Conservation (phyloP, 2,888 invertebrate genomes). For the Morpho deidamia region DNA sequence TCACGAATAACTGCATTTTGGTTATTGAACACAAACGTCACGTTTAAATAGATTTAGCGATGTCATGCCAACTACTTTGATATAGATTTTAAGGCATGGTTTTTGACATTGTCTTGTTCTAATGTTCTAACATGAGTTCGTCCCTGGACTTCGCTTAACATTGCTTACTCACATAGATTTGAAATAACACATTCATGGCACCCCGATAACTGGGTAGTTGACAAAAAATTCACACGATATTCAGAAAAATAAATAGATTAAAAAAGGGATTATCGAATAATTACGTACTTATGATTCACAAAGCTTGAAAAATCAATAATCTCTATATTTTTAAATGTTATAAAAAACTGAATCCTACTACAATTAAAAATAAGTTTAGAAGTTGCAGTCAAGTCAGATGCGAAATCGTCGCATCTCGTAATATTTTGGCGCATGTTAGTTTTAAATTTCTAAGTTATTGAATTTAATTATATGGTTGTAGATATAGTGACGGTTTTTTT, state of each 20-base stretch:
- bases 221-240: not conserved
- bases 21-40: constrained; percentile 9
- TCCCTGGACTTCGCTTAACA: constrained; percentile 39
- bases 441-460: too few relatives aligned
- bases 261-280: too few relatives aligned
- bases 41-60: constrained; percentile 36
- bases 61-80: constrained; percentile 64
- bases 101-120: constrained; percentile 49
- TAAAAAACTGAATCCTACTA: too few relatives aligned
- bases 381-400: too few relatives aligned
- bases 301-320: too few relatives aligned
- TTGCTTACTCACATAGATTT: constrained; percentile 44
- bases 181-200: constrained; percentile 27
- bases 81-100: constrained; percentile 59
- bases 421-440: too few relatives aligned
- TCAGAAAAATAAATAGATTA: not conserved
- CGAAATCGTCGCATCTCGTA: too few relatives aligned
- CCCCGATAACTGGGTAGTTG: constrained; percentile 20
- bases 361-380: too few relatives aligned
- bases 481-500: too few relatives aligned
- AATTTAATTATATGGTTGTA: too few relatives aligned
- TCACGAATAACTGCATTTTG: constrained; percentile 22
- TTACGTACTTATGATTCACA: too few relatives aligned
- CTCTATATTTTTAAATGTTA: too few relatives aligned
- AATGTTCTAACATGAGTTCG: constrained; percentile 45